A percentile compares a stretch with the other conserved stretches of the same genome.
phyloP scores from a whole-genome alignment of 2,888 invertebrate species.

The Chymomyza amoena region DNA sequence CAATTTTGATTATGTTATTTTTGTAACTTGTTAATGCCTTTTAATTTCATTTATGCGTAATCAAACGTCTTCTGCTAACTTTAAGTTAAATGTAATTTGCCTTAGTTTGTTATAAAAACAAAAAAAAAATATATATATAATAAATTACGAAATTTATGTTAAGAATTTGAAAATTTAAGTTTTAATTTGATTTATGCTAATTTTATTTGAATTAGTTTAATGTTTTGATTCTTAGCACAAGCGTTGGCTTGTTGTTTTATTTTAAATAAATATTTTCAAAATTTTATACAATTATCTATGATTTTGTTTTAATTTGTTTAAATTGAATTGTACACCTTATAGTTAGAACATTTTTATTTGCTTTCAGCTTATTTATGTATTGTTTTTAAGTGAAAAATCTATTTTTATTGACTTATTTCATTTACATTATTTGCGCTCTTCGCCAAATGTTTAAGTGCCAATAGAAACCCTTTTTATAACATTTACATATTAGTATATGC shows the following conservation, averaged over 20 bases:
- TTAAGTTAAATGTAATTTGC: background rate
- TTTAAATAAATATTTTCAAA: slow-evolving; percentile 57
- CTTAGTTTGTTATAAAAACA: background rate
- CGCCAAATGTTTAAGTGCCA: slow-evolving; percentile 27
- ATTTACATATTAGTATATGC: slow-evolving; percentile 4
- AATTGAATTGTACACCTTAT: slow-evolving; percentile 18
- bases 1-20: background rate
- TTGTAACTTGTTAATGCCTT: background rate
- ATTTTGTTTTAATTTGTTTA: slow-evolving; percentile 9
- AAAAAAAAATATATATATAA: background rate
- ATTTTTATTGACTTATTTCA: background rate
- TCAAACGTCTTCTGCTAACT: background rate
- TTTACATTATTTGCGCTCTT: background rate
- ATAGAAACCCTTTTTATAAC: slow-evolving; percentile 24
- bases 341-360: background rate
- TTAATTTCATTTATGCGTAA: background rate
- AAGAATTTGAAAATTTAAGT: background rate
- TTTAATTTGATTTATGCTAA: background rate
- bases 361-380: too few relatives aligned
- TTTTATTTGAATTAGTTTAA: background rate
- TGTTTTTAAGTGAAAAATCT: too few relatives aligned
- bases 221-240: background rate
- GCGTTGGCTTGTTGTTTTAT: slow-evolving; percentile 44
- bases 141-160: background rate
- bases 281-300: slow-evolving; percentile 31